These are phyloP conservation scores for Heliconius hortense DNA, from an alignment of 2,888 invertebrate genomes.

Conservation along the genomic window DNA sequence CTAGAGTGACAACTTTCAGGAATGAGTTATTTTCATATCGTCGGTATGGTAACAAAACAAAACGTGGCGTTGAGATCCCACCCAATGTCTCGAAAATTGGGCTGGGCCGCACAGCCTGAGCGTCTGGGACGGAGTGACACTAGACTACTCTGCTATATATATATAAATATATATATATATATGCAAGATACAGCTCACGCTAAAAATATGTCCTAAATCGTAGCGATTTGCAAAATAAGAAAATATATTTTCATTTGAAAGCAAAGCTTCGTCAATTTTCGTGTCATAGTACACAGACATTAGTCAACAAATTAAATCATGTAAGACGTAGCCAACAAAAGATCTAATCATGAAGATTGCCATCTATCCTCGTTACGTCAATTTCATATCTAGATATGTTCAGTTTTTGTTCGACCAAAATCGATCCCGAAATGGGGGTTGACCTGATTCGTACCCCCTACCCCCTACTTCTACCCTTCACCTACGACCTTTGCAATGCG, in stretches of 20 bases:
- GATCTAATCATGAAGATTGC: neutral
- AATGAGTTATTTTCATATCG: no score
- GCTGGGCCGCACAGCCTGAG: no score
- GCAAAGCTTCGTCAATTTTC: neutral
- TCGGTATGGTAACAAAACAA: no score
- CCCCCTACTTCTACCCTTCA: slow-evolving; percentile 51
- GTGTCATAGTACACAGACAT: neutral
- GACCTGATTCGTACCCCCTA: slow-evolving; percentile 60
- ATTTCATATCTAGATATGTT: slow-evolving; percentile 17
- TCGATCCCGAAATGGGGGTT: slow-evolving; percentile 45
- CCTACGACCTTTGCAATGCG: slow-evolving; percentile 66
- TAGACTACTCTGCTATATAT: neutral
- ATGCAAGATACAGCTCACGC: neutral
- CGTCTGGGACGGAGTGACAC: no score
- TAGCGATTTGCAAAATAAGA: neutral
- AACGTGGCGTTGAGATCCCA: no score
- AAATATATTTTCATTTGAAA: neutral
- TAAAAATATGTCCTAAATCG: neutral
- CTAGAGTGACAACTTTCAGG: no score
- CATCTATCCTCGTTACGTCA: slow-evolving; percentile 7
- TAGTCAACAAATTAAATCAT: neutral
- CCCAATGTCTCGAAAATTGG: no score
- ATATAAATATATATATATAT: no score
- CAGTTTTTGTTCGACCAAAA: slow-evolving; percentile 25
- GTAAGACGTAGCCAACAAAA: neutral